Evolutionary conservation across 2,888 invertebrate genomes (phyloP), one percentile per base, ranked within the genome.

Genomic region (Drosophila mayaguana): DNA sequence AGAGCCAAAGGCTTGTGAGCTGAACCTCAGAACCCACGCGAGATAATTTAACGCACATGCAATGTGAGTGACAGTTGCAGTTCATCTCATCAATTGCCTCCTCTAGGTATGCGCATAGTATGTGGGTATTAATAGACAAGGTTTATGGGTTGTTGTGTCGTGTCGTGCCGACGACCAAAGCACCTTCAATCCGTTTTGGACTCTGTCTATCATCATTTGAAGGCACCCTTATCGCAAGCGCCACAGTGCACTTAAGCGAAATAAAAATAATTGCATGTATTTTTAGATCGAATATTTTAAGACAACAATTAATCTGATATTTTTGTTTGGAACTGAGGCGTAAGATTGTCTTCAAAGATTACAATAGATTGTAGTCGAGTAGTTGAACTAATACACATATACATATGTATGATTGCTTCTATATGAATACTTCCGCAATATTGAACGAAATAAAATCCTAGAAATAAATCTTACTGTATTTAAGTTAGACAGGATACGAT

Each of bases 1-100:
- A 66, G 51, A 36, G 45, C 45, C 62, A 63, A 75, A 72, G 81
- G 78, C 78, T 78, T 68, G 59, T 72, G 50, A 14, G 32, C 50
- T 77, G 71, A 79, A 77, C 77, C 76, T 56, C 68, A 67, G 67
- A 70, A 67, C 60, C 54, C 63, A 64, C 72, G 65, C 75, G 81
- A 77, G 88, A 88, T 81, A 75, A 80, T 72, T 75, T 54, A 50
- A 55, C 28, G 73, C 79, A 72, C 77, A 88, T 79, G 83, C 71
- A 59, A 61, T 42, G 53, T 55, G 69, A 80, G 71, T 71, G 80
- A 77, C 64, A 75, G 54, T 63, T 62, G 45, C 53, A 64, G 46
- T 63, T 50, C 36, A 5, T 53, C 64, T 54, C 36, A 3, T 50
- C 50, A 38, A 36, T 45, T 38, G 34, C 34, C 40, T 32, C 16